Percentiles rank a stretch among this genome's conserved stretches.
Evolutionary conservation across 2,888 invertebrate species (phyloP).

Genomic region (Pachydiplax longipennis): DNA sequence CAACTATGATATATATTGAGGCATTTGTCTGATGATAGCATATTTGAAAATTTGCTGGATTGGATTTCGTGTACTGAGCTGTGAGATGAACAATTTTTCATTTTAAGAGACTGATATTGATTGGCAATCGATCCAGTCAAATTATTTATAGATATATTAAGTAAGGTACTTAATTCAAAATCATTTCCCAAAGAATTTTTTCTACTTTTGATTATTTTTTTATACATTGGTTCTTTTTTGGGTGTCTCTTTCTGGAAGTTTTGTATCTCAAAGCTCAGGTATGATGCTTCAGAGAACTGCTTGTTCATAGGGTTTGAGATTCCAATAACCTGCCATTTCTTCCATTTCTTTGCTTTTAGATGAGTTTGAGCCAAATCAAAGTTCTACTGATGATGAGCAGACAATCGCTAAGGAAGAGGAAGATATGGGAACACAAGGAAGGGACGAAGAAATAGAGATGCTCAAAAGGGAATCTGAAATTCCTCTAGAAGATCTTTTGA

Average conservation of each 20-base stretch:
- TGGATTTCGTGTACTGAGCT: too few relatives aligned
- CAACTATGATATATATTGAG: background rate
- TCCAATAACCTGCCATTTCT: background rate
- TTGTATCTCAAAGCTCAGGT: too few relatives aligned
- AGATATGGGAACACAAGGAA: constrained; percentile 64
- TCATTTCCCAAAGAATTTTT: background rate
- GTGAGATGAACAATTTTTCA: too few relatives aligned
- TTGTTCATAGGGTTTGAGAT: background rate
- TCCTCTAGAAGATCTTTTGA: constrained; percentile 86
- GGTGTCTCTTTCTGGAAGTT: too few relatives aligned
- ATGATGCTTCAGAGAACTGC: too few relatives aligned
- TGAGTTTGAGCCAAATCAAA: constrained; percentile 85
- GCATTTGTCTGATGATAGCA: background rate
- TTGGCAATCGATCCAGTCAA: too few relatives aligned
- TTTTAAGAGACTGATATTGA: too few relatives aligned
- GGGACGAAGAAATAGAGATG: constrained; percentile 80
- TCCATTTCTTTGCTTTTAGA: constrained; percentile 60
- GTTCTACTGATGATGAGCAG: constrained; percentile 89
- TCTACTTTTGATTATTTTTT: background rate
- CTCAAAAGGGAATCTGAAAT: constrained; percentile 88
- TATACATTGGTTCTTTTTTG: background rate
- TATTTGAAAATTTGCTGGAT: background rate
- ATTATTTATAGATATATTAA: too few relatives aligned
- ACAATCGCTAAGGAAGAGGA: constrained; percentile 88
- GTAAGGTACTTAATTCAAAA: too few relatives aligned